Percentiles rank a stretch among this genome's conserved stretches.
These are phyloP conservation scores for Cervus canadensis DNA, from an alignment of 2,113 vertebrate species.

Conservation along the genomic window DNA sequence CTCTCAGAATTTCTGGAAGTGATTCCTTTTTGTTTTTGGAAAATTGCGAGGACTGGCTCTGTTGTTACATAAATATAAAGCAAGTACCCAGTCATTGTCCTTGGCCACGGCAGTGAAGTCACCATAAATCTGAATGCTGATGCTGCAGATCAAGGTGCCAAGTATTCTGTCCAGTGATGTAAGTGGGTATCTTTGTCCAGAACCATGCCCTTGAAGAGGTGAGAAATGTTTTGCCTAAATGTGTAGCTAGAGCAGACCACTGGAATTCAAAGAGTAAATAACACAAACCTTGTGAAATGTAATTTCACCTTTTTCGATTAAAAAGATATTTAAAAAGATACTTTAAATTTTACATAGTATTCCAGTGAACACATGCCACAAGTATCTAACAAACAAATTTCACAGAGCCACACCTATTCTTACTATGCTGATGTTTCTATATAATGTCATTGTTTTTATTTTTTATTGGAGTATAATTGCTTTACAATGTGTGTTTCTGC, in stretches of 20 bases:
- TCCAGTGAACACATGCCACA: not conserved
- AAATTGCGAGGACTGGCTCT: not conserved
- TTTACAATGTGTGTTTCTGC: not conserved
- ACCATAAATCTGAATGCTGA: constrained; percentile 6
- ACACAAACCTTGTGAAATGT: not conserved
- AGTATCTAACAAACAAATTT: not conserved
- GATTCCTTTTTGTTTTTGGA: not conserved
- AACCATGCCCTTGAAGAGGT: constrained; percentile 2
- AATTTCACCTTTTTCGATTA: not conserved
- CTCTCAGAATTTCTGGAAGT: constrained; percentile 3
- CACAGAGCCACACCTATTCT: not conserved
- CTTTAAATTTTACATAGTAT: not conserved
- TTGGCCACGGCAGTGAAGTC: not conserved
- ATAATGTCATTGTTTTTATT: not conserved
- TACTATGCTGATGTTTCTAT: not conserved
- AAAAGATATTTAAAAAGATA: not conserved
- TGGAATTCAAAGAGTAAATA: not conserved
- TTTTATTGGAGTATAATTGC: not conserved
- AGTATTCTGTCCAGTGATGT: not conserved
- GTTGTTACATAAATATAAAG: constrained; percentile 15
- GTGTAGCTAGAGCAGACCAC: not conserved
- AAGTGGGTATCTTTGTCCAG: not conserved
- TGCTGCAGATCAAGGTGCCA: not conserved
- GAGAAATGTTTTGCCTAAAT: not conserved
- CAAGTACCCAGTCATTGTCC: constrained; percentile 18